phyloP scores from a whole-genome alignment of 2,888 invertebrate species.

The Drosophila villosipedis region DNA sequence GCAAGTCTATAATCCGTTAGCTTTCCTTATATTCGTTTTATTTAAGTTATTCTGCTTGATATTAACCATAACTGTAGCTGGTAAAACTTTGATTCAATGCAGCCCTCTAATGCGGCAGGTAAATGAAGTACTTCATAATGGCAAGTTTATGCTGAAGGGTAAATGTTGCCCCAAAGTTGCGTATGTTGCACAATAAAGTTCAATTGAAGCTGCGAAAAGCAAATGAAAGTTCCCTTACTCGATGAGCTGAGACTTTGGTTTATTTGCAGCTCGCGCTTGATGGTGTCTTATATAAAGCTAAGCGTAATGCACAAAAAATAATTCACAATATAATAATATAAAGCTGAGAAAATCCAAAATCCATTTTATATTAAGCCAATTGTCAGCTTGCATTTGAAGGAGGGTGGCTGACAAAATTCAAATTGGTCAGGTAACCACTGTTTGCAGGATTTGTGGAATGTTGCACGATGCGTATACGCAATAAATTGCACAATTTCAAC shows the following conservation, averaged over 20 bases:
- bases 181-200: slow-evolving; percentile 52
- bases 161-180: slow-evolving; percentile 16
- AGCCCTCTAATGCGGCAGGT: slow-evolving; percentile 8
- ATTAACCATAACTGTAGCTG: background rate
- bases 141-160: slow-evolving; percentile 8
- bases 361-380: slow-evolving; percentile 49
- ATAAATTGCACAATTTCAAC: slow-evolving; percentile 64
- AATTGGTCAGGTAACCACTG: slow-evolving; percentile 25
- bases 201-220: slow-evolving; percentile 45
- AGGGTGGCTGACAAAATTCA: slow-evolving; percentile 10
- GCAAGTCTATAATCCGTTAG: background rate
- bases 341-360: slow-evolving; percentile 28
- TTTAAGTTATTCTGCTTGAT: background rate
- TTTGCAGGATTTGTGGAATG: slow-evolving; percentile 25
- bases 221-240: slow-evolving; percentile 27
- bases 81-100: slow-evolving; percentile 7
- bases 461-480: slow-evolving; percentile 55
- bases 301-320: slow-evolving; percentile 6
- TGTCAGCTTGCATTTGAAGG: slow-evolving; percentile 52
- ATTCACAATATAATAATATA: slow-evolving; percentile 25
- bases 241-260: slow-evolving; percentile 30
- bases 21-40: background rate
- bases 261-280: slow-evolving; percentile 13
- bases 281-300: background rate
- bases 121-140: slow-evolving; percentile 25